A percentile compares a stretch with the other conserved stretches of the same genome.
Conservation (phyloP, 2,797 vertebrate species). For the Gambelia wislizenii region DNA sequence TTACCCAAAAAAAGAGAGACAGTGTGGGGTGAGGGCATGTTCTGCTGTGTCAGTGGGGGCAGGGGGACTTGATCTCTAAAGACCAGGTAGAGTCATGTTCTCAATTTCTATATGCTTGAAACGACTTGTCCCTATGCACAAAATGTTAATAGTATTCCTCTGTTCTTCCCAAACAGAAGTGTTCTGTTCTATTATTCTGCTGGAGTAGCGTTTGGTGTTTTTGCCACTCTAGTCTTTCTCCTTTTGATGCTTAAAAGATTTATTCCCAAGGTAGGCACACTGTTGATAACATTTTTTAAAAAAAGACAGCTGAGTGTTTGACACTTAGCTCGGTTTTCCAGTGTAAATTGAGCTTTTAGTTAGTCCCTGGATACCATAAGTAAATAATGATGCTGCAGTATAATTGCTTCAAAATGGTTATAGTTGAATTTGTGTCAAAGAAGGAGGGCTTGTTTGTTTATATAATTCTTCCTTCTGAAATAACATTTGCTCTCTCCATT, state of each 20-base stretch:
- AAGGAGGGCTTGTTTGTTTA: neutral
- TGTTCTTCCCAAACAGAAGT: conserved; percentile 76
- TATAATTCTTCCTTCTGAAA: neutral
- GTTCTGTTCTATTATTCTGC: conserved; percentile 77
- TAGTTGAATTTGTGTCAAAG: conserved; percentile 14
- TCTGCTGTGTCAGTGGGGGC: neutral
- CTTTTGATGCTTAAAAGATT: conserved; percentile 78
- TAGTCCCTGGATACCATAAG: conserved; percentile 15
- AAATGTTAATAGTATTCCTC: conserved; percentile 44
- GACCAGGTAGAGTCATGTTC: conserved; percentile 17
- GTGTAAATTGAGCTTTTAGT: conserved; percentile 29
- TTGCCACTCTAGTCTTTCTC: conserved; percentile 78
- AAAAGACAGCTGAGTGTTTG: conserved; percentile 16
- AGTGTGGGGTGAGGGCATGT: neutral
- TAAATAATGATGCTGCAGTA: conserved; percentile 21
- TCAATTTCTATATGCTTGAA: conserved; percentile 31
- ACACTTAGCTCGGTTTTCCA: conserved; percentile 29
- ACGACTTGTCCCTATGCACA: neutral
- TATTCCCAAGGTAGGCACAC: conserved; percentile 79
- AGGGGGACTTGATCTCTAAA: neutral
- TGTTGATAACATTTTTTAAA: conserved; percentile 38
- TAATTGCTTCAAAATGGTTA: conserved; percentile 7
- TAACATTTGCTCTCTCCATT: neutral
- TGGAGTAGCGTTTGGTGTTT: conserved; percentile 75
- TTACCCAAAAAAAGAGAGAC: neutral